These are phyloP conservation scores for Meles meles DNA, from an alignment of 2,113 vertebrate species.

Conservation along the genomic window DNA sequence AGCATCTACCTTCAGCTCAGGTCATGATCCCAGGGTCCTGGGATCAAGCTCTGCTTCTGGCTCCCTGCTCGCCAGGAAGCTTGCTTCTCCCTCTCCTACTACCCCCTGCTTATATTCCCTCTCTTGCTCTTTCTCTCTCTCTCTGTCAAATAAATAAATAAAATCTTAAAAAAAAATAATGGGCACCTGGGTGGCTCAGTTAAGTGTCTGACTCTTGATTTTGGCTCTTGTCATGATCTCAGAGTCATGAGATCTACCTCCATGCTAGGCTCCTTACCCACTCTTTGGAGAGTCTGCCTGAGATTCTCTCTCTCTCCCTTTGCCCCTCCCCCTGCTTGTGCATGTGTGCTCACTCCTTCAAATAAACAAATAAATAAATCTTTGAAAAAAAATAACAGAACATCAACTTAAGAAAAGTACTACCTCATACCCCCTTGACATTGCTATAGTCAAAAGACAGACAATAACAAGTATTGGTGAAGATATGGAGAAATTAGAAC, in stretches of 20 bases:
- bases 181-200: neutral
- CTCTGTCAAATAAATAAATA: no score
- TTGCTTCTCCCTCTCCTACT: no score
- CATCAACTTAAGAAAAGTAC: neutral
- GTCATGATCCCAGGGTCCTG: no score
- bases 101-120: no score
- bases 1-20: no score
- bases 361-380: neutral
- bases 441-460: neutral
- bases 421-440: neutral
- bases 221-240: neutral
- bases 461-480: neutral
- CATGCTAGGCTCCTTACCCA: neutral
- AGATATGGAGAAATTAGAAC: neutral
- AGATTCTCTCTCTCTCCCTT: neutral
- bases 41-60: no score
- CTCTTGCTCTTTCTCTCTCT: no score
- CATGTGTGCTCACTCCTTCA: neutral
- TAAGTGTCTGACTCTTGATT: neutral
- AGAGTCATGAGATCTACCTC: neutral
- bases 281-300: neutral
- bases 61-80: no score
- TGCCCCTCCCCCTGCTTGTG: neutral
- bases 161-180: neutral
- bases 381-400: neutral